A percentile compares a stretch with the other conserved stretches of the same genome.
Conservation (phyloP, 2,113 vertebrate genomes). For the Hemibagrus wyckioides region DNA sequence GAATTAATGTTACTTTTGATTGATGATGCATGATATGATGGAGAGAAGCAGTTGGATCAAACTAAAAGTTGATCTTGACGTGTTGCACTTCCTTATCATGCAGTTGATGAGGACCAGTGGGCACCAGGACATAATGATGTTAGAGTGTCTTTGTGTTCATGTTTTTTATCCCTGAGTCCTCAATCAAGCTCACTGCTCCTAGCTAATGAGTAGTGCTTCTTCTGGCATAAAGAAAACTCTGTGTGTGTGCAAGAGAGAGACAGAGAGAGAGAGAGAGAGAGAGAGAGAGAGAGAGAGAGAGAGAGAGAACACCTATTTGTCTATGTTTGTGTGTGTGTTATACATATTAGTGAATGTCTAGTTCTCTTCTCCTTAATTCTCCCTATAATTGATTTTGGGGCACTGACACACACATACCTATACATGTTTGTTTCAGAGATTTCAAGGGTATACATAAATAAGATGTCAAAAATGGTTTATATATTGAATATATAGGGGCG, state of each 20-base stretch:
- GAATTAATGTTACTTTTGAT: conserved; percentile 21
- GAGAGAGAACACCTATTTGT: neutral
- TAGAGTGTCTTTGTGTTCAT: neutral
- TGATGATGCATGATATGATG: conserved; percentile 7
- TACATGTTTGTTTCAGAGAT: neutral
- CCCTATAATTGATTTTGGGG: neutral
- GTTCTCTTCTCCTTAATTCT: neutral
- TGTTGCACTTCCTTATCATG: neutral
- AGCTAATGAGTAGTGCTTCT: neutral
- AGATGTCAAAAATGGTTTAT: neutral
- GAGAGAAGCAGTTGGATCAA: neutral
- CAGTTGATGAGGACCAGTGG: neutral
- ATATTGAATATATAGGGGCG: neutral
- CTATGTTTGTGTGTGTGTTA: neutral
- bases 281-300: too few relatives aligned
- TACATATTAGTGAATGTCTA: neutral
- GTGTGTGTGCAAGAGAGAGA: neutral
- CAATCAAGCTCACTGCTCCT: neutral
- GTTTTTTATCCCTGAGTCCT: neutral
- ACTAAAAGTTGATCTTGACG: neutral
- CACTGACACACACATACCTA: neutral
- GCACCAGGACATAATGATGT: conserved; percentile 1
- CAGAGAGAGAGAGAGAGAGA: too few relatives aligned
- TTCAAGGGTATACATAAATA: neutral
- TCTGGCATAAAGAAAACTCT: neutral